Conservation (phyloP, 2,888 invertebrate species). For the Diarsia mendica region DNA sequence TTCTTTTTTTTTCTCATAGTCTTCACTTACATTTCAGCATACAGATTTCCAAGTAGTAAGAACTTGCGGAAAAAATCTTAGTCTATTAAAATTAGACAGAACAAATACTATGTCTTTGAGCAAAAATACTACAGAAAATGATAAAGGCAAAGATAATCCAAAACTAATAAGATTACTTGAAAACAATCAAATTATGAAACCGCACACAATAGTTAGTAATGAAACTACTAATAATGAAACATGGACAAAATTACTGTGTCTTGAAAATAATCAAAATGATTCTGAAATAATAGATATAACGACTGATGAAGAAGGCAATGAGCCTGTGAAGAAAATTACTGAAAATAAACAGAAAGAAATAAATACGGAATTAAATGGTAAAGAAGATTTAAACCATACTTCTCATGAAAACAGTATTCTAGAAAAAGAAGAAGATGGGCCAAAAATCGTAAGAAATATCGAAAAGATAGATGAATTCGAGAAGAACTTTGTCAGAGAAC, state of each 20-base stretch:
- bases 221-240: conserved; percentile 8
- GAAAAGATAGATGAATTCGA: conserved; percentile 63
- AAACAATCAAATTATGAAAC: conserved; percentile 19
- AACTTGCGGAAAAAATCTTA: conserved; percentile 73
- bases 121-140: conserved; percentile 4
- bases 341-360: not conserved
- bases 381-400: conserved; percentile 7
- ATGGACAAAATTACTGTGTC: conserved; percentile 23
- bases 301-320: conserved; percentile 2
- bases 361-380: not conserved
- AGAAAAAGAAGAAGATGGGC: conserved; percentile 32
- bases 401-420: not conserved
- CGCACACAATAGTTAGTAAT: conserved; percentile 6
- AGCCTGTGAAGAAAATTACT: conserved; percentile 27
- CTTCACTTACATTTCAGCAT: conserved; percentile 34
- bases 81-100: conserved; percentile 69
- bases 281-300: not conserved
- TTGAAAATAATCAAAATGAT: conserved; percentile 7
- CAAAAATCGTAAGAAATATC: conserved; percentile 64
- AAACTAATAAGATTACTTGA: conserved; percentile 46
- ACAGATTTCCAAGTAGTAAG: conserved; percentile 68
- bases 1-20: not conserved
- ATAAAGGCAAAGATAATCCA: conserved; percentile 14
- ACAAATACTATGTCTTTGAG: conserved; percentile 54
- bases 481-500: conserved; percentile 46